Evolutionary conservation across 2,797 vertebrate species (phyloP), one percentile per base, ranked within the genome.

Genomic region (Ambastaia sidthimunki): DNA sequence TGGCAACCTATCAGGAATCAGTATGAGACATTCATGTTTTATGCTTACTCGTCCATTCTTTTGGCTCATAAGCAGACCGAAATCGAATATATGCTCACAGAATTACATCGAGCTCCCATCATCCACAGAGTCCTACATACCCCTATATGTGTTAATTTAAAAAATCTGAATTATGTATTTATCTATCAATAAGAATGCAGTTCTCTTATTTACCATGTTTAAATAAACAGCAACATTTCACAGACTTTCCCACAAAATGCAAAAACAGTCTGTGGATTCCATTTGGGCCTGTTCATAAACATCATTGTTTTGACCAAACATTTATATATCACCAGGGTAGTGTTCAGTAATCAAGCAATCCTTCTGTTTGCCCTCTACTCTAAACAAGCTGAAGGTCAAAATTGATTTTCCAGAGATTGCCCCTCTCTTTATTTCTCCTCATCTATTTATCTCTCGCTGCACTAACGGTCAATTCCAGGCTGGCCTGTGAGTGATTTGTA

Each of bases 321-420:
- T 67, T 68, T 68, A 10, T 76, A 19, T 9, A 76, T 47, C 3
- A 57, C 3, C 19, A 3, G 25, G 57, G 60, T 47, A 18, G 47
- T 48, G 50, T 68, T 37, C 13, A 48, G 54, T 72, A 83, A 68
- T 48, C 55, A 25, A 79, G 52, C 68, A 62, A 68, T 50, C 76
- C 76, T 74, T 71, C 59, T 57, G 68, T 80, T 82, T 78, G 55
- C 28, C 34, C 63, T 72, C 63, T 75, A 70, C 47, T 78, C 47
- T 13, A 66, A 65, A 80, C 75, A 63, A 16, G 52, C 74, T 72
- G 52, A 69, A 84, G 79, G 81, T 83, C 80, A 81, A 28, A 80
- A 85, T n/a, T 77, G 67, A 82, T 86, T 82, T 82, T 50, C 23
- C 60, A 67, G 50, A 72, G 60, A 72, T 18, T 47, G 37, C 7